Evolutionary conservation across 92 coral and sea anemone genomes (phyloP), one percentile per base, ranked within the genome.

Genomic region (Bergia puertoricense): DNA sequence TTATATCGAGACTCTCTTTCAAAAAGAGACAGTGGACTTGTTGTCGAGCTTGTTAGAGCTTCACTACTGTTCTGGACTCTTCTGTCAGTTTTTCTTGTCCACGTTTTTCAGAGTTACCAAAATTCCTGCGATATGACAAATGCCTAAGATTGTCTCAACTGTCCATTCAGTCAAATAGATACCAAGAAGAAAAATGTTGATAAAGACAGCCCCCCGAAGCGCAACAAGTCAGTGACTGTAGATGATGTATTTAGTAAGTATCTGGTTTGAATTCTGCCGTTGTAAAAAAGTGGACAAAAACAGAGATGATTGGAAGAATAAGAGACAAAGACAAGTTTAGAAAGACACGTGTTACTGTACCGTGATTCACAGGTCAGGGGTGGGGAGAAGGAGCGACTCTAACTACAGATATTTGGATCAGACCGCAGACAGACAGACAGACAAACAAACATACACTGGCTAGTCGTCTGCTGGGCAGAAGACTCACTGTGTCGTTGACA

Each of bases 181-280:
- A 67, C 48, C 16, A 46, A 46, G 30, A 48, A 46, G 54, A 36
- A 71, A 74, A 71, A 11, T 8, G 36, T 22, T 9, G 44, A 15
- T 20, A 71, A 84, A 40, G 66, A 48, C 42, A 56, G 54, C 36
- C 15, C 43, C 20, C 10, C 87, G 30, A 48, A 45, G 30, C 79
- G 56, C 79, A 45, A 46, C 79, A 50, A 54, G 4, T 48, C 87
- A 43, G 37, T 68, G 45, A 83, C 78, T 16, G 79, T 84, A 9
- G 87, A 84, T 16, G 87, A 84, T 45, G 79, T 84, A 3, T 69
- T 84, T 11, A 13, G 87, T 84, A 84, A 84, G 86, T 83, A 54
- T 80, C 5, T 80, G 11, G 10, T 13, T 51, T 41, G 71, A 56
- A n/a, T n/a, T 48, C 18, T 48, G 39, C 14, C 30, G 9, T 77